Conservation (phyloP, 1,140 invertebrate species). For the Melipona quadrifasciata region DNA sequence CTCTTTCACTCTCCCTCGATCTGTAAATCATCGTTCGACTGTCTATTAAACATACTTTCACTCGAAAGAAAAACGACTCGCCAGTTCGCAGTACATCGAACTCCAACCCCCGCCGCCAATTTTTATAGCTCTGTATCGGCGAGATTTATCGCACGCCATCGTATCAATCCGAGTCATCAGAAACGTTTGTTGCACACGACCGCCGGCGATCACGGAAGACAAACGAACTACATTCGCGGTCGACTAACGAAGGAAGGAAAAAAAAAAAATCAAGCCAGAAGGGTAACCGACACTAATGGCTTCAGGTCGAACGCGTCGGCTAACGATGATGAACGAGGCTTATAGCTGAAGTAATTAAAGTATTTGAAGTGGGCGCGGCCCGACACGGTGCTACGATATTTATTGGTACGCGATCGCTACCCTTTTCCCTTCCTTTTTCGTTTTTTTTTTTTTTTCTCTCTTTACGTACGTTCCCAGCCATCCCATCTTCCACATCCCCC, state of each 20-base stretch:
- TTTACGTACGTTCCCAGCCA: background rate
- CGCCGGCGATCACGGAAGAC: slow-evolving; percentile 32
- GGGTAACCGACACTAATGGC: slow-evolving; percentile 52
- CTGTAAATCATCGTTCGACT: slow-evolving; percentile 6
- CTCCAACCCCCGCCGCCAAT: background rate
- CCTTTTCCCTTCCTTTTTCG: background rate
- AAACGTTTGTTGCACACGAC: slow-evolving; percentile 57
- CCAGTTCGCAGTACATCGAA: background rate
- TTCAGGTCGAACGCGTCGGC: slow-evolving; percentile 44
- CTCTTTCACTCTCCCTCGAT: too few relatives aligned
- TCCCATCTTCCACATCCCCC: background rate
- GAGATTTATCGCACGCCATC: slow-evolving; percentile 38
- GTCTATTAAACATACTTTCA: slow-evolving; percentile 14
- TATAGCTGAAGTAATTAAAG: slow-evolving; percentile 67
- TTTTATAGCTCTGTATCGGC: slow-evolving; percentile 16
- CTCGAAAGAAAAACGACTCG: background rate
- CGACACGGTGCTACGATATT: slow-evolving; percentile 52
- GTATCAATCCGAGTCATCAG: slow-evolving; percentile 58
- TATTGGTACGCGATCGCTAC: slow-evolving; percentile 52
- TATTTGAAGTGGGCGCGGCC: slow-evolving; percentile 56
- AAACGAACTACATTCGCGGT: slow-evolving; percentile 40
- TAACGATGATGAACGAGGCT: slow-evolving; percentile 71
- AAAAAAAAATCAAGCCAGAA: slow-evolving; percentile 2
- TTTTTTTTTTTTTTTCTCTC: background rate
- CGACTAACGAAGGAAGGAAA: slow-evolving; percentile 29